Evolutionary conservation across 2,888 invertebrate genomes (phyloP), one percentile per base, ranked within the genome.

Genomic region (Idaea biselata): DNA sequence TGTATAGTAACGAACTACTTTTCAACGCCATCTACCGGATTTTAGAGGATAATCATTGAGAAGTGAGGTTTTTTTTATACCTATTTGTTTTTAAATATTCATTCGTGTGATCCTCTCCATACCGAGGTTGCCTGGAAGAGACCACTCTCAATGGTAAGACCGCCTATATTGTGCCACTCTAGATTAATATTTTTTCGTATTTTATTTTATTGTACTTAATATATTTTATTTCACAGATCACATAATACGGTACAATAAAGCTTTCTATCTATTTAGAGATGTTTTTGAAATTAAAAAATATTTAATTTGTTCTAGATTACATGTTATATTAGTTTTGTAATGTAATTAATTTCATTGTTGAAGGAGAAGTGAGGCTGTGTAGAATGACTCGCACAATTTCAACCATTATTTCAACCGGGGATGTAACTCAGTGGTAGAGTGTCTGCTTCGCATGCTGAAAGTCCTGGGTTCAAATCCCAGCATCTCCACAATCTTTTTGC

Each of bases 361-460:
- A 11, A 11, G 11, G 44, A 44, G 44, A 44, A 14, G 11, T 7
- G 11, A 44, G 6, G 14, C 3, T 2, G 6, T 44, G 44, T 44
- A 44, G 44, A 14, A 44, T 1, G 3, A 44, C 44, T 44, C 11
- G 14, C 44, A 44, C 33, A 72, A 77, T 84, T 84, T 83, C 69
- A 18, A 0, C 1, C 0, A 0, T 0, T 0, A 0, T 0, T 0
- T 0, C 4, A 70, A n/a, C 65, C 65, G 91, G 90, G 90, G 90
- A 83, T 91, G 89, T 91, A 91, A 91, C 90, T 90, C 89, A 91
- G 90, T 89, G 90, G 89, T 90, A 91, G 90, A 94, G 94, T 93
- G 94, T 93, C 93, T 93, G 94, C 94, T 94, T 94, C 93, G 94
- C 94, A 94, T 94, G 94, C 93, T 93, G 93, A 93, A 94, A 93